Percentiles rank a stretch among this genome's conserved stretches.
Conservation (phyloP, 2,797 vertebrate genomes). For the Botia almorhae region DNA sequence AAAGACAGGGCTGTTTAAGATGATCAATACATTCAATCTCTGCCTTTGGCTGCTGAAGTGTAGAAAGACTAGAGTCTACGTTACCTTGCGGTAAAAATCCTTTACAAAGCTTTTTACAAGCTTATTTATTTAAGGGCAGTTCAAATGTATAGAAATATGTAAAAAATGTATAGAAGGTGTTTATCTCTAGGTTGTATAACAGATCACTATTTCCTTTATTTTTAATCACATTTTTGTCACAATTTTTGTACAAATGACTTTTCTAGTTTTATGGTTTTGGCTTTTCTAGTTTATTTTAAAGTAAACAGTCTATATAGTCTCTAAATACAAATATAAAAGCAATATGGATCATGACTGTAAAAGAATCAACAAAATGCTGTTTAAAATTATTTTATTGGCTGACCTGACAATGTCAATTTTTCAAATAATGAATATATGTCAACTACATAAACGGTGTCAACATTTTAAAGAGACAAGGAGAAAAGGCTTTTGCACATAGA, state of each 20-base stretch:
- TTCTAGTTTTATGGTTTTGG: too few species aligned
- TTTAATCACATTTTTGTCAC: too few species aligned
- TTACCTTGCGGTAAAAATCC: constrained; percentile 80
- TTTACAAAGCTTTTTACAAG: constrained; percentile 73
- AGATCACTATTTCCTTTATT: background rate
- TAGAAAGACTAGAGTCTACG: constrained; percentile 72
- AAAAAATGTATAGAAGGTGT: background rate
- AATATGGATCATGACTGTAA: too few species aligned
- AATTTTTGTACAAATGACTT: too few species aligned
- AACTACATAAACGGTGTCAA: too few species aligned
- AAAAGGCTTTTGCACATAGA: background rate
- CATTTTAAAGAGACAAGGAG: constrained; percentile 1
- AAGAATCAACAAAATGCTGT: too few species aligned
- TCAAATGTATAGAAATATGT: background rate
- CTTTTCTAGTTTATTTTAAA: too few species aligned
- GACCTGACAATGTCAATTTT: too few species aligned
- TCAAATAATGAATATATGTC: too few species aligned
- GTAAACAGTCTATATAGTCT: too few species aligned
- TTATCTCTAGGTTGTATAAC: background rate
- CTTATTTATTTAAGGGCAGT: constrained; percentile 27
- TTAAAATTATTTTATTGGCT: too few species aligned
- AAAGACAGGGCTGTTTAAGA: constrained; percentile 75
- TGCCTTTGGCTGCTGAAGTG: constrained; percentile 75
- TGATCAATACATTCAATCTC: constrained; percentile 78
- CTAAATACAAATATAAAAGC: too few species aligned